These are phyloP conservation scores for Trissoscelio sp. DNA, from an alignment of 2,888 invertebrate genomes.

Conservation along the genomic window DNA sequence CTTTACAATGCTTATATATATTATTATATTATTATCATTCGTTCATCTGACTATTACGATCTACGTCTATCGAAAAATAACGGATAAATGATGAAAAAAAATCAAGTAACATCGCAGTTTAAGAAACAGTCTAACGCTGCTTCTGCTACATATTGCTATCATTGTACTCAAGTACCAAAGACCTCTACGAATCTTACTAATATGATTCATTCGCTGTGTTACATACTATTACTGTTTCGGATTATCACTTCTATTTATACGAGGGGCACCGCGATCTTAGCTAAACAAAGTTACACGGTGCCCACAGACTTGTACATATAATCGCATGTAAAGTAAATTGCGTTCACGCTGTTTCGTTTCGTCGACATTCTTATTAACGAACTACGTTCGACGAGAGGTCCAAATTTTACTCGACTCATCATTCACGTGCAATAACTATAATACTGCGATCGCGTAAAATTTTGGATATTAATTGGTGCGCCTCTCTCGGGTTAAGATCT, in stretches of 20 bases:
- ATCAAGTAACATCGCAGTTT: constrained; percentile 35
- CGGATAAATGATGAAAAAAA: constrained; percentile 15
- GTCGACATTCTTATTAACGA: constrained; percentile 1
- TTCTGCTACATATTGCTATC: constrained; percentile 66
- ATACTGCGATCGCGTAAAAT: constrained; percentile 34
- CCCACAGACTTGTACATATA: constrained; percentile 49
- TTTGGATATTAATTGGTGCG: constrained; percentile 11
- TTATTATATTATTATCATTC: constrained; percentile 37
- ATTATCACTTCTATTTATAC: constrained; percentile 60
- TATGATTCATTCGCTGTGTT: constrained; percentile 60
- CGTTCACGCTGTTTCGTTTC: constrained; percentile 26
- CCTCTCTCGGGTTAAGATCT: constrained; percentile 8
- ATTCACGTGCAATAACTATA: constrained; percentile 39
- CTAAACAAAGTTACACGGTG: constrained; percentile 36
- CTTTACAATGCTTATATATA: constrained; percentile 74
- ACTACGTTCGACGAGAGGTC: constrained; percentile 6
- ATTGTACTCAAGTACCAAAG: constrained; percentile 46
- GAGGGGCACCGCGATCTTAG: constrained; percentile 27
- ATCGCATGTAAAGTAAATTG: constrained; percentile 52
- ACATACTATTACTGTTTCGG: constrained; percentile 59
- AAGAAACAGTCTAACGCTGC: constrained; percentile 39
- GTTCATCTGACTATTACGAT: constrained; percentile 69
- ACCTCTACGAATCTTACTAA: constrained; percentile 57
- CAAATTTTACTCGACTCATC: constrained; percentile 29
- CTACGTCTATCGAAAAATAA: constrained; percentile 47